These are phyloP conservation scores for Drosophila obscura DNA, from an alignment of 1,140 invertebrate genomes.

Conservation along the genomic window DNA sequence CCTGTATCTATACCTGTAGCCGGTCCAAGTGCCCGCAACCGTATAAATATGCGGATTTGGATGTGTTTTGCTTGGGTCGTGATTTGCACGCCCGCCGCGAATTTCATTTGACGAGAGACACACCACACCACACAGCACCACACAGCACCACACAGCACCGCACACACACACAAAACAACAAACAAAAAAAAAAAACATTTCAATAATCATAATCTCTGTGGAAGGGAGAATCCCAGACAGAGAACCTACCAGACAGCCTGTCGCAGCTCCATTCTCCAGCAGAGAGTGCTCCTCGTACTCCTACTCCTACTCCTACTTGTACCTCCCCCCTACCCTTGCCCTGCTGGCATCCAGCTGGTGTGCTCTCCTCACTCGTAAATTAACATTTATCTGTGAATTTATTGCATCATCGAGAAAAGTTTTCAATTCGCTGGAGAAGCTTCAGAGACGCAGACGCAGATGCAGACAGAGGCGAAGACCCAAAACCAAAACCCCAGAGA, in stretches of 20 bases:
- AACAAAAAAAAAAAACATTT: conserved; percentile 46
- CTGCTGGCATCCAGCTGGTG: background rate
- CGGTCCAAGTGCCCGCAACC: conserved; percentile 10
- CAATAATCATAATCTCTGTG: conserved; percentile 56
- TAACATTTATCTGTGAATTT: conserved; percentile 77
- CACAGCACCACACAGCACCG: too few relatives aligned
- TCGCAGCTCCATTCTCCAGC: conserved; percentile 13
- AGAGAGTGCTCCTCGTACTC: background rate
- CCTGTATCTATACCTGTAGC: background rate
- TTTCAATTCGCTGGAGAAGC: conserved; percentile 62
- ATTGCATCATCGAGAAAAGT: conserved; percentile 75
- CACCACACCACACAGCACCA: background rate
- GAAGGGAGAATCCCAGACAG: background rate
- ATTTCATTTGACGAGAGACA: conserved; percentile 14
- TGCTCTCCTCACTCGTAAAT: conserved; percentile 60
- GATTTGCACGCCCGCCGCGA: conserved; percentile 54
- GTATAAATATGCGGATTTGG: conserved; percentile 42
- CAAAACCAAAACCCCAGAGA: background rate
- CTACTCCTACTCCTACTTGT: background rate
- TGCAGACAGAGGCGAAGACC: background rate
- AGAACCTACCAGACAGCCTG: conserved; percentile 56
- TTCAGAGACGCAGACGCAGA: background rate
- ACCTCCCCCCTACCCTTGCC: too few relatives aligned
- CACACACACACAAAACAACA: background rate
- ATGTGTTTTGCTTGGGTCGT: conserved; percentile 45